These are phyloP conservation scores for Anthoscopus minutus DNA, from an alignment of 2,113 vertebrate species.

Conservation along the genomic window DNA sequence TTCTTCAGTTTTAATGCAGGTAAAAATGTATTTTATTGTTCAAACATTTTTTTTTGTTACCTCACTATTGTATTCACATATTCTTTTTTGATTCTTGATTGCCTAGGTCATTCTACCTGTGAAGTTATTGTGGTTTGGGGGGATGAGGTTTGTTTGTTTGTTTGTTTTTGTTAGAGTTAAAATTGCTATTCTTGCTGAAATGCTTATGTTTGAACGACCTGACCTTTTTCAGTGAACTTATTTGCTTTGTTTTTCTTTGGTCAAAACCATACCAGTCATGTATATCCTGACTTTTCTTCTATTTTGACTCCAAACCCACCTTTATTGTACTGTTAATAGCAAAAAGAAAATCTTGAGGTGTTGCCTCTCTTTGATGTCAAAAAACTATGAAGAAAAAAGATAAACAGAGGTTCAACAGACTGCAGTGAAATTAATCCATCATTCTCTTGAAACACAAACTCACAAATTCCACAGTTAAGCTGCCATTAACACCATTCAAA, in stretches of 20 bases:
- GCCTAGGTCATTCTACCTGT: neutral
- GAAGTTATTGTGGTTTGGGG: neutral
- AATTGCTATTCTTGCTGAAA: neutral
- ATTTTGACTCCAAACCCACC: neutral
- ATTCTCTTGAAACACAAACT: neutral
- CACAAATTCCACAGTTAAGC: neutral
- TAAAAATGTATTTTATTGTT: neutral
- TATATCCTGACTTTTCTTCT: neutral
- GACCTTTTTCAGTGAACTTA: neutral
- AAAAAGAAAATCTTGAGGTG: neutral
- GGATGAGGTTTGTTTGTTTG: neutral
- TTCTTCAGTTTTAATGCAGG: neutral
- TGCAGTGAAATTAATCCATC: neutral
- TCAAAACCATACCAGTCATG: fast-evolving
- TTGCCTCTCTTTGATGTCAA: neutral
- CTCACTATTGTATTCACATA: neutral
- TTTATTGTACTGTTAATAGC: neutral
- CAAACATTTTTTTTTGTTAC: neutral
- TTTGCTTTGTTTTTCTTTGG: neutral
- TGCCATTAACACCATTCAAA: neutral
- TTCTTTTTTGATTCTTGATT: neutral
- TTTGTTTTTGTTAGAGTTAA: neutral
- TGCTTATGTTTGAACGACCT: neutral
- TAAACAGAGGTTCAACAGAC: neutral
- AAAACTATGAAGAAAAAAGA: neutral